phyloP scores from a whole-genome alignment of 2,797 vertebrate genomes.

The Urosaurus nigricauda region DNA sequence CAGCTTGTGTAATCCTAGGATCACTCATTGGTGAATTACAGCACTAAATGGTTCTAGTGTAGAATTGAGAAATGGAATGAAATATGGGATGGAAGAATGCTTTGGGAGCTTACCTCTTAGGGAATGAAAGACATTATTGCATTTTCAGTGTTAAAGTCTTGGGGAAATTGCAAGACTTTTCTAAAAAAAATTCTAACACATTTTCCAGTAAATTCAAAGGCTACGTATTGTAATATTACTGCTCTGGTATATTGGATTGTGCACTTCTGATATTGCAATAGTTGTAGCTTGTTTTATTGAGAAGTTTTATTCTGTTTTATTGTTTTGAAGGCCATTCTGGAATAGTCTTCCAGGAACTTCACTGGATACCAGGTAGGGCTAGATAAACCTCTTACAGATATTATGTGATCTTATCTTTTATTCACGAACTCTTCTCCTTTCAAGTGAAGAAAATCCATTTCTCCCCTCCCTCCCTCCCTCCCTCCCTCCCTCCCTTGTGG shows the following conservation, averaged over 20 bases:
- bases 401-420: not conserved
- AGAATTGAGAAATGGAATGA: not conserved
- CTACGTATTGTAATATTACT: constrained; percentile 11
- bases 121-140: not conserved
- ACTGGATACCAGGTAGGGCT: not conserved
- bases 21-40: no score
- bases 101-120: not conserved
- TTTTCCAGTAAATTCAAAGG: not conserved
- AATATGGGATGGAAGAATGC: not conserved
- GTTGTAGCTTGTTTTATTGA: not conserved
- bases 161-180: not conserved
- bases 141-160: not conserved
- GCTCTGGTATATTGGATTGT: constrained; percentile 5
- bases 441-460: not conserved
- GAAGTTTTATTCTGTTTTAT: constrained; percentile 1
- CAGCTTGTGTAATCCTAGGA: no score
- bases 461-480: not conserved
- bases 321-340: not conserved
- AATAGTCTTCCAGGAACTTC: not conserved
- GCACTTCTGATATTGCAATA: constrained; percentile 3
- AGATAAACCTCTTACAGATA: not conserved
- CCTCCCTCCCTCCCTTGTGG: no score
- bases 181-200: not conserved
- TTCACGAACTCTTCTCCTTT: not conserved
- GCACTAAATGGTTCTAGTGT: no score